Percentiles rank a stretch among this genome's conserved stretches.
These are phyloP conservation scores for Typhlichthys subterraneus DNA, from an alignment of 2,797 vertebrate genomes.

Conservation along the genomic window DNA sequence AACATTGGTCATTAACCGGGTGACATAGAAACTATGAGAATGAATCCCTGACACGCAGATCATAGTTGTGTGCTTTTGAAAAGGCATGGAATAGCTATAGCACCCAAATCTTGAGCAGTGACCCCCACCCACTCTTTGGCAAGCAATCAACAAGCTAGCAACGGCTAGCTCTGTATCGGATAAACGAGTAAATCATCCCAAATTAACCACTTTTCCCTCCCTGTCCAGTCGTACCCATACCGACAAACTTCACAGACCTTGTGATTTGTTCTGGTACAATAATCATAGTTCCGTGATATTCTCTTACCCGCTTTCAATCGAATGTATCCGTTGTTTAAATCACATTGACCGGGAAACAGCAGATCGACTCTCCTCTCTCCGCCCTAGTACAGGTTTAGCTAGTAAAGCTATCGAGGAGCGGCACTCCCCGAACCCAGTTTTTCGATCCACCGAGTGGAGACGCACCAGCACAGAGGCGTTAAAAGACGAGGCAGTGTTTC, in stretches of 20 bases:
- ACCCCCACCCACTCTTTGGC: slow-evolving; percentile 54
- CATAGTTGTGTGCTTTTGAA: slow-evolving; percentile 18
- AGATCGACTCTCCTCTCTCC: slow-evolving; percentile 68
- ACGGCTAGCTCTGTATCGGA: slow-evolving; percentile 51
- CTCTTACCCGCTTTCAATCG: slow-evolving; percentile 80
- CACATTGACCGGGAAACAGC: slow-evolving; percentile 80
- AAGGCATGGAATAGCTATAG: slow-evolving; percentile 13
- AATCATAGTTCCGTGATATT: slow-evolving; percentile 8
- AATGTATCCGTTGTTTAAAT: slow-evolving; percentile 75
- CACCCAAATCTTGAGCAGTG: background rate
- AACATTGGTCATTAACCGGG: too few relatives aligned
- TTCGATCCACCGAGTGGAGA: slow-evolving; percentile 75
- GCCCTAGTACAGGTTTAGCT: slow-evolving; percentile 69
- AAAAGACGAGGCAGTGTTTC: slow-evolving; percentile 63
- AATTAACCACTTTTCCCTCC: slow-evolving; percentile 66
- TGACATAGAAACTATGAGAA: background rate
- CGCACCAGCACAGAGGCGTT: slow-evolving; percentile 75
- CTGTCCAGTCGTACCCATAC: slow-evolving; percentile 17
- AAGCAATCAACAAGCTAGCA: slow-evolving; percentile 55
- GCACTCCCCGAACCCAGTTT: slow-evolving; percentile 83
- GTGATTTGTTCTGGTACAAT: slow-evolving; percentile 29
- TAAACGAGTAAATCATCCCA: slow-evolving; percentile 59
- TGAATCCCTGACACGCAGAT: background rate
- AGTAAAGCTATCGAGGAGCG: slow-evolving; percentile 77
- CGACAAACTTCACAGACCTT: slow-evolving; percentile 35